Evolutionary conservation across 2,797 vertebrate genomes (phyloP).

Genomic region (Onychomys arenicola): DNA sequence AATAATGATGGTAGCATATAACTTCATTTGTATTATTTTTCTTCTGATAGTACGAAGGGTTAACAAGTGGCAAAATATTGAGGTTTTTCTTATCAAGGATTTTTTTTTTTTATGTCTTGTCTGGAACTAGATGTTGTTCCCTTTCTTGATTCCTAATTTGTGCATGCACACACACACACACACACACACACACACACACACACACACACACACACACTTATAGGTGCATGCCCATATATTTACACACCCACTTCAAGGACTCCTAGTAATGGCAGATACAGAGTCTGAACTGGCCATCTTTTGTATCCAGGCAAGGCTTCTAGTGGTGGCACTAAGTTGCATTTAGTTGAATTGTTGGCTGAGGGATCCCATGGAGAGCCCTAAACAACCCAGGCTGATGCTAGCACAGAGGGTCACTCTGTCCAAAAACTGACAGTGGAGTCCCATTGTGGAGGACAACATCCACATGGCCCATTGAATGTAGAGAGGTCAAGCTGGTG

Average conservation of each 20-base stretch:
- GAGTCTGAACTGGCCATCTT: neutral
- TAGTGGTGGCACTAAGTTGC: neutral
- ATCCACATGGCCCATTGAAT: neutral
- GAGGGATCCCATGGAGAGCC: neutral
- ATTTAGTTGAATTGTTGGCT: neutral
- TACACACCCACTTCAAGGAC: neutral
- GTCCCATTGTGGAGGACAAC: neutral
- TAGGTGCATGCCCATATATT: neutral
- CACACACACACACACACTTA: neutral
- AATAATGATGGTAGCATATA: neutral
- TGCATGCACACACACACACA: neutral
- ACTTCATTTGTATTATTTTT: neutral
- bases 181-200: too few relatives aligned
- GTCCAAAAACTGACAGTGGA: neutral
- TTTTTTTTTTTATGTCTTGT: neutral
- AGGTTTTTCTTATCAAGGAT: neutral
- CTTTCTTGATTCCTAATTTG: slow-evolving; percentile 19
- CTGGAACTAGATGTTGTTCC: neutral
- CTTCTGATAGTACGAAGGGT: neutral
- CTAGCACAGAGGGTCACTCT: neutral
- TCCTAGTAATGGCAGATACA: neutral
- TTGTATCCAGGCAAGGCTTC: neutral
- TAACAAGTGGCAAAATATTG: neutral
- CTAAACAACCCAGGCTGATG: neutral
- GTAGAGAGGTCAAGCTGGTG: neutral